A percentile compares a stretch with the other conserved stretches of the same genome.
Conservation (phyloP, 2,888 invertebrate genomes). For the Cheilosia pagana region DNA sequence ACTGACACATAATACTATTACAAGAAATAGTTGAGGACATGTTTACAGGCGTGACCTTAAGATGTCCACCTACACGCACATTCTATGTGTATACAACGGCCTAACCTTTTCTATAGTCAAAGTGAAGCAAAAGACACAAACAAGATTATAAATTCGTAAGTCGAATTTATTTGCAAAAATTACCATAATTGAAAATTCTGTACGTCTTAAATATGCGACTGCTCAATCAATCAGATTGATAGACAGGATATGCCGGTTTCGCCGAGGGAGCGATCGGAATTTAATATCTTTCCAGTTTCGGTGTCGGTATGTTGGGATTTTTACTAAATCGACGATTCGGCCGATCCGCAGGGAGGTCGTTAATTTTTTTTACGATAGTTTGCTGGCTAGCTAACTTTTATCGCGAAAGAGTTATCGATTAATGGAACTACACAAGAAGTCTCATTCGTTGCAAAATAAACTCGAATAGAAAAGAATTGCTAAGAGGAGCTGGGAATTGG, state of each 20-base stretch:
- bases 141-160: constrained; percentile 14
- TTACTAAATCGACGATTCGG: background rate
- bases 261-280: background rate
- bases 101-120: background rate
- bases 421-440: too few species aligned
- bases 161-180: constrained; percentile 1
- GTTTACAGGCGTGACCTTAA: background rate
- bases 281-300: constrained; percentile 1
- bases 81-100: background rate
- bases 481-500: too few species aligned
- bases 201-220: constrained; percentile 25
- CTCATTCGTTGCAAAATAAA: too few species aligned
- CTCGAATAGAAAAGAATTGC: too few species aligned
- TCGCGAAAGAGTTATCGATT: too few species aligned
- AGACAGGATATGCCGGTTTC: constrained; percentile 44
- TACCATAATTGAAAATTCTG: constrained; percentile 11
- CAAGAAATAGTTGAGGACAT: too few species aligned
- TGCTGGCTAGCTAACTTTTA: background rate
- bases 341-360: background rate
- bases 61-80: constrained; percentile 5
- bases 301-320: background rate
- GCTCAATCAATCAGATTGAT: constrained; percentile 49
- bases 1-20: too few species aligned
- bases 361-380: background rate
- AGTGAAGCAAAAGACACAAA: background rate